These are phyloP conservation scores for Pungitius pungitius DNA, from an alignment of 2,113 vertebrate species.

Conservation along the genomic window DNA sequence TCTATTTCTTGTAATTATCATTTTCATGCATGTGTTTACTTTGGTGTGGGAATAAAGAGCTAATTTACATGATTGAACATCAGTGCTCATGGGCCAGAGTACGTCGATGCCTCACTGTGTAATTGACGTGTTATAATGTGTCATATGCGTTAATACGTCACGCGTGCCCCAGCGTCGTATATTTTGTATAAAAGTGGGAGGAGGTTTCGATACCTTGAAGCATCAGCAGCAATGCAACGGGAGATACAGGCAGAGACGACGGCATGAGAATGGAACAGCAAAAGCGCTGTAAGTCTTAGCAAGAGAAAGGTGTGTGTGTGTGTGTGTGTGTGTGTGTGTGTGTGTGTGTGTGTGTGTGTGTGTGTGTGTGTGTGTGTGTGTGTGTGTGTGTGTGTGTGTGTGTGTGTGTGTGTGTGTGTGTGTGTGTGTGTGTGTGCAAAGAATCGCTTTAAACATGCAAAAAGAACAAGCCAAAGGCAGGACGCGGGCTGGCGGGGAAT, in stretches of 20 bases:
- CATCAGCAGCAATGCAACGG: constrained; percentile 31
- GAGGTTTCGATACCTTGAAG: constrained; percentile 22
- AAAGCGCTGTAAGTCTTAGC: constrained; percentile 40
- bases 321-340: constrained; percentile 15
- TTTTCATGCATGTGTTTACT: constrained; percentile 15
- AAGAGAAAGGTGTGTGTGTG: constrained; percentile 21
- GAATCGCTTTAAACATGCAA: constrained; percentile 55
- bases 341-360: constrained; percentile 17
- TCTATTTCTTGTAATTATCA: constrained; percentile 4
- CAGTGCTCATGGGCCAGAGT: constrained; percentile 40
- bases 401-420: constrained; percentile 17
- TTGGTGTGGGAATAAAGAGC: constrained; percentile 31
- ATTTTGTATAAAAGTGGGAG: constrained; percentile 28
- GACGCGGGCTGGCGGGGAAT: constrained; percentile 1
- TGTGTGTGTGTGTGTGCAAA: constrained; percentile 3
- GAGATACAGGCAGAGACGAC: constrained; percentile 34
- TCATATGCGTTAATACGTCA: constrained; percentile 7
- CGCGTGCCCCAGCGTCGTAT: not conserved
- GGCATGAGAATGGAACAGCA: constrained; percentile 49
- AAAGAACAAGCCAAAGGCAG: constrained; percentile 29
- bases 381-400: constrained; percentile 12
- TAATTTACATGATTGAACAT: constrained; percentile 66
- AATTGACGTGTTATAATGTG: not conserved
- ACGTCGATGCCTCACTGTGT: not conserved
- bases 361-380: constrained; percentile 17